Conservation (phyloP, 2,888 invertebrate species). For the Diarsia brunnea region DNA sequence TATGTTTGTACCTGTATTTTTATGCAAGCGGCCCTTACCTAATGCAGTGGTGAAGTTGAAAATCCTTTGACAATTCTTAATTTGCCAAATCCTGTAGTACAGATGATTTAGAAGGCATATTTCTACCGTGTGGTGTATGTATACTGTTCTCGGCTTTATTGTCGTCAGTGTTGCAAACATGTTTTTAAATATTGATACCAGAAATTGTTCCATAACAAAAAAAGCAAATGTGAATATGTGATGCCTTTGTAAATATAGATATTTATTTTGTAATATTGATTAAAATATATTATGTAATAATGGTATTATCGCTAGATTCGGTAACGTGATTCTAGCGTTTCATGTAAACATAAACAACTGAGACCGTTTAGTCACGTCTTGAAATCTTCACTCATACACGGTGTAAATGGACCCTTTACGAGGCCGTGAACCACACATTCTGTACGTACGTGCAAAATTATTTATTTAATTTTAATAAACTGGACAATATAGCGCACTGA, state of each 20-base stretch:
- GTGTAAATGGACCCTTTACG: not conserved
- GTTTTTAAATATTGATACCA: not conserved
- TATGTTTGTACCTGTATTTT: too few species aligned
- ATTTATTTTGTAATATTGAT: conserved; percentile 25
- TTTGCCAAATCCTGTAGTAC: not conserved
- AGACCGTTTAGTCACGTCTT: not conserved
- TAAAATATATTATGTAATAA: conserved; percentile 8
- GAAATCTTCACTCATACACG: not conserved
- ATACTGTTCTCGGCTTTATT: not conserved
- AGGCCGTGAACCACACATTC: not conserved
- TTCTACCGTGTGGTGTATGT: not conserved
- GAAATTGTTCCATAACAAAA: not conserved
- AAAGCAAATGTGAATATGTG: not conserved
- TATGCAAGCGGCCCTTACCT: too few species aligned
- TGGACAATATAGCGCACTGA: too few species aligned
- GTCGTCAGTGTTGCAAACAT: not conserved
- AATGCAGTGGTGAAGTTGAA: too few species aligned
- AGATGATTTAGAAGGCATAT: not conserved
- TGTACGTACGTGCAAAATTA: too few species aligned
- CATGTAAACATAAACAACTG: not conserved
- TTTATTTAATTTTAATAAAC: too few species aligned
- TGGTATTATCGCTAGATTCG: not conserved
- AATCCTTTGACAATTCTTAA: not conserved
- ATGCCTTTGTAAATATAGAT: conserved; percentile 35
- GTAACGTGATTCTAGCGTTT: not conserved